Evolutionary conservation across 2,113 vertebrate genomes (phyloP).

Genomic region (Argyrosomus japonicus): DNA sequence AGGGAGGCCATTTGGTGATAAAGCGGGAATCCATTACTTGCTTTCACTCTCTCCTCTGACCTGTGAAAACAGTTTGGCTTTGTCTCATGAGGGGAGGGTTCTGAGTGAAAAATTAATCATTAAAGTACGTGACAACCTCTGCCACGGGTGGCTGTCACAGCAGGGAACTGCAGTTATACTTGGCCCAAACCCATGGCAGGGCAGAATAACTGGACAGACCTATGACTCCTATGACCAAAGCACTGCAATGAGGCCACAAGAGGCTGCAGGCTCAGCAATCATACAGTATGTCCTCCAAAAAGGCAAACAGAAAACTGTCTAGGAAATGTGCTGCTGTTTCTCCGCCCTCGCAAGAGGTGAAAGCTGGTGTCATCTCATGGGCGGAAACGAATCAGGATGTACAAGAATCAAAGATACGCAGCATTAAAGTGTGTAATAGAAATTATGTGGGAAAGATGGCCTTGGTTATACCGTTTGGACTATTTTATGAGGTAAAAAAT

Average conservation of each 20-base stretch:
- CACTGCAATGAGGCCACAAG: conserved; percentile 27
- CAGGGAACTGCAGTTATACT: conserved; percentile 42
- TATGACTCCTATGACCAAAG: conserved; percentile 46
- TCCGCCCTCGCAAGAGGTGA: neutral
- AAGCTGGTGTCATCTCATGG: neutral
- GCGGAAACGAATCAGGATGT: conserved; percentile 5
- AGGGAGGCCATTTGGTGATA: conserved; percentile 48
- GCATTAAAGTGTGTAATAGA: conserved; percentile 12
- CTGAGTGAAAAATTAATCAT: conserved; percentile 61
- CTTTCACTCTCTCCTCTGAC: conserved; percentile 57
- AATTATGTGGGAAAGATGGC: neutral
- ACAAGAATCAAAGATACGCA: neutral
- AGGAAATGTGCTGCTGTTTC: conserved; percentile 21
- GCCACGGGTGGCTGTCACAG: conserved; percentile 42
- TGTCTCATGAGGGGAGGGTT: conserved; percentile 45
- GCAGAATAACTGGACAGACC: conserved; percentile 57
- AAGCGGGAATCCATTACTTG: conserved; percentile 65
- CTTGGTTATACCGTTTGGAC: neutral
- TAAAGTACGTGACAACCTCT: conserved; percentile 56
- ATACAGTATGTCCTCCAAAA: conserved; percentile 15
- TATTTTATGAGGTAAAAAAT: neutral
- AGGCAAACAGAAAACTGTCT: conserved; percentile 24
- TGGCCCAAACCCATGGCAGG: conserved; percentile 17
- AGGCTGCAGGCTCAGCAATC: conserved; percentile 44
- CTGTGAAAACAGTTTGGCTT: conserved; percentile 68